A percentile compares a stretch with the other conserved stretches of the same genome.
phyloP scores from a whole-genome alignment of 2,113 vertebrate genomes.

The Edolisoma coerulescens region DNA sequence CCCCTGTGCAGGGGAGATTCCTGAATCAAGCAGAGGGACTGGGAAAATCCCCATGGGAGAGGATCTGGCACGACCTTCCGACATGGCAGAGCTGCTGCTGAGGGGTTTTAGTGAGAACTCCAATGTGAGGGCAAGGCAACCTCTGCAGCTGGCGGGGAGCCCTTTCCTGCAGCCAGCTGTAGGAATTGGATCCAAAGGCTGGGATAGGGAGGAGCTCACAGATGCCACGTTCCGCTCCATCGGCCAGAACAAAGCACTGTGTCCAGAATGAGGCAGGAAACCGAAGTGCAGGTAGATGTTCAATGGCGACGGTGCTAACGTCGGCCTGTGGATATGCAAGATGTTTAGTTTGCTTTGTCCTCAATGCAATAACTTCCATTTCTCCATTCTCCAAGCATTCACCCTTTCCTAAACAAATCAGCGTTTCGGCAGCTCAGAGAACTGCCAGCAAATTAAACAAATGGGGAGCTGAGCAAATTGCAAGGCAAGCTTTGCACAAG shows the following conservation, averaged over 20 bases:
- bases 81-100: neutral
- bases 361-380: neutral
- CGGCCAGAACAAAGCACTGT: neutral
- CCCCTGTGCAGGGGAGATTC: too few relatives aligned
- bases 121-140: neutral
- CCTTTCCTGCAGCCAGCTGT: fast-evolving
- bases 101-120: neutral
- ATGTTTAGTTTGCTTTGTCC: neutral
- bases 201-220: neutral
- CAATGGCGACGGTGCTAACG: neutral
- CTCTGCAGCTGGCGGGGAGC: neutral
- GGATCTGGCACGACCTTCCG: neutral
- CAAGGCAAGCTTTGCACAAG: neutral
- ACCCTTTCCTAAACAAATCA: neutral
- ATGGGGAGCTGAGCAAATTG: neutral
- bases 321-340: neutral
- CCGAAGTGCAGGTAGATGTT: neutral
- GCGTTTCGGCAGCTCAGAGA: neutral
- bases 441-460: neutral
- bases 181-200: neutral
- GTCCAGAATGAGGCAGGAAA: neutral
- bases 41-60: fast-evolving
- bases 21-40: neutral
- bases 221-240: neutral
- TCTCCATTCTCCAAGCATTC: neutral